These are phyloP conservation scores for Drosophila mimica DNA, from an alignment of 2,888 invertebrate genomes.

Conservation along the genomic window DNA sequence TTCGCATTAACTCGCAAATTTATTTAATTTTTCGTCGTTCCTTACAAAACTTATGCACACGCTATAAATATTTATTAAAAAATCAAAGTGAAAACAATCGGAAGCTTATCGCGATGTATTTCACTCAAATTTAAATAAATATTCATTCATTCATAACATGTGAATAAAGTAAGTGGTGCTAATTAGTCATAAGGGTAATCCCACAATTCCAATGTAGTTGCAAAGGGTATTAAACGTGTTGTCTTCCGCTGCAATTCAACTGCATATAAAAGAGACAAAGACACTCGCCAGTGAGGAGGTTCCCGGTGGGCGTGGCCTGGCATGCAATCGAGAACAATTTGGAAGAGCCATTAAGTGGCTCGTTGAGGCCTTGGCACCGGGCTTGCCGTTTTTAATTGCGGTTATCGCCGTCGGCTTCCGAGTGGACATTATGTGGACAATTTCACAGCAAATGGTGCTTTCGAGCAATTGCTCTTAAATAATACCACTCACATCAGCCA, in stretches of 20 bases:
- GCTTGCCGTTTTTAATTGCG: constrained; percentile 55
- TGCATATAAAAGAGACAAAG: constrained; percentile 11
- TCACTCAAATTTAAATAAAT: constrained; percentile 1
- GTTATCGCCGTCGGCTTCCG: constrained; percentile 27
- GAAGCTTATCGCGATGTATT: not conserved
- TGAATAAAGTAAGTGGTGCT: not conserved
- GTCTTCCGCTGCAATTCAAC: constrained; percentile 11
- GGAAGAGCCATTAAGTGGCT: constrained; percentile 56
- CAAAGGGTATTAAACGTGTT: constrained; percentile 29
- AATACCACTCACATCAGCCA: not conserved
- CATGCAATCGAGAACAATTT: constrained; percentile 53
- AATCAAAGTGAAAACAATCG: not conserved
- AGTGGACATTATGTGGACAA: constrained; percentile 31
- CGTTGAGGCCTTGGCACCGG: constrained; percentile 41
- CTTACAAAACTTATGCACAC: not conserved
- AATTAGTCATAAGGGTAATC: constrained; percentile 4
- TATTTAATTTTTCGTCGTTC: not conserved
- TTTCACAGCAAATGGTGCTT: constrained; percentile 18
- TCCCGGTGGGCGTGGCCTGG: constrained; percentile 28
- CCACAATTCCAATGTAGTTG: not conserved
- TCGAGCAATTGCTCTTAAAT: constrained; percentile 1
- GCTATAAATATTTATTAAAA: constrained; percentile 8
- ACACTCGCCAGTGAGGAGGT: not conserved
- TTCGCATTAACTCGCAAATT: not conserved
- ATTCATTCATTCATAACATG: constrained; percentile 11